A percentile compares a stretch with the other conserved stretches of the same genome.
Conservation (phyloP, 2,888 invertebrate species). For the Hyppa rectilinea region DNA sequence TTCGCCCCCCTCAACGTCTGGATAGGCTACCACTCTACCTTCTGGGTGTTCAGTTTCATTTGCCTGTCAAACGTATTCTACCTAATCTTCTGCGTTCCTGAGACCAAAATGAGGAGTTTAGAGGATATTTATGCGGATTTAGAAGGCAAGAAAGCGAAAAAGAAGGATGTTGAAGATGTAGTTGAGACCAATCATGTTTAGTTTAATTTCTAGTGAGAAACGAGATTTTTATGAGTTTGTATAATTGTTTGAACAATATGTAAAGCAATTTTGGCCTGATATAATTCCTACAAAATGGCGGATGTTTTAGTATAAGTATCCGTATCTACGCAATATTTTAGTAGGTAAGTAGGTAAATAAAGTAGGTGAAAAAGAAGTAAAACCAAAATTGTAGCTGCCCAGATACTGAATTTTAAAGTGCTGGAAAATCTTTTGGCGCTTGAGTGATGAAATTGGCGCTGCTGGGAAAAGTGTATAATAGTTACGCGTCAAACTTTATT, state of each 20-base stretch:
- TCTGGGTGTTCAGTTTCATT: conserved; percentile 95
- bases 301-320: background rate
- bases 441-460: background rate
- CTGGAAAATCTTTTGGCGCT: background rate
- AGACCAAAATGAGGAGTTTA: conserved; percentile 97
- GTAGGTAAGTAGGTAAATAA: background rate
- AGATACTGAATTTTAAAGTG: background rate
- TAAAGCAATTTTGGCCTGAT: conserved; percentile 9
- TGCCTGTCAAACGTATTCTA: conserved; percentile 95
- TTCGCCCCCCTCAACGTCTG: conserved; percentile 92
- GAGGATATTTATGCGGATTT: conserved; percentile 97
- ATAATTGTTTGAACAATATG: background rate
- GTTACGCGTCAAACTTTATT: too few species aligned
- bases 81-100: conserved; percentile 96
- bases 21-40: conserved; percentile 94
- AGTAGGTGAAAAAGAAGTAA: background rate
- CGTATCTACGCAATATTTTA: background rate
- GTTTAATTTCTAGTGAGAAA: conserved; percentile 25
- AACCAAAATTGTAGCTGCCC: background rate
- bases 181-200: conserved; percentile 78
- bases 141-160: conserved; percentile 88
- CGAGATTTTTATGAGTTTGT: background rate
- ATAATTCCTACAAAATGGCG: conserved; percentile 1
- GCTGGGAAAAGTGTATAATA: too few species aligned
- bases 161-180: conserved; percentile 60